These are phyloP conservation scores for Parus major DNA, from an alignment of 2,113 vertebrate species.

Conservation along the genomic window DNA sequence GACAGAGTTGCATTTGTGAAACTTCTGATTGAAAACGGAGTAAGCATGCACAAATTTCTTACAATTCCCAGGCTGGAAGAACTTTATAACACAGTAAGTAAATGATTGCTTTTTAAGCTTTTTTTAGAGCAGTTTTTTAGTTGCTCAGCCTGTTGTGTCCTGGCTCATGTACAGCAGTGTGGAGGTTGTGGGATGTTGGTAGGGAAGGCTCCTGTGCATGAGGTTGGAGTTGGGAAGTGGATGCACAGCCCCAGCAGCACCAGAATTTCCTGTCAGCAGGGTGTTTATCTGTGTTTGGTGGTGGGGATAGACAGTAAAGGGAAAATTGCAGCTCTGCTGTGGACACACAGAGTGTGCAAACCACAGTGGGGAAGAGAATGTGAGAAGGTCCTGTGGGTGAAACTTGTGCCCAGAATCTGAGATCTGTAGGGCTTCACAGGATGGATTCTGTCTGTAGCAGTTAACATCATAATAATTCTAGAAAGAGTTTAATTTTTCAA, in stretches of 20 bases:
- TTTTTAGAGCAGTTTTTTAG: background rate
- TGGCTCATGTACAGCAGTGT: background rate
- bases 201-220: background rate
- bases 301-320: background rate
- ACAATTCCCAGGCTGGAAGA: slow-evolving; percentile 96
- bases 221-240: background rate
- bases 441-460: background rate
- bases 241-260: background rate
- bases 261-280: background rate
- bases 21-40: slow-evolving; percentile 96
- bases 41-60: slow-evolving; percentile 99
- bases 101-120: background rate
- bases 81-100: slow-evolving; percentile 96
- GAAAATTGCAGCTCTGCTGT: background rate
- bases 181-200: background rate
- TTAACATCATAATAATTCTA: background rate
- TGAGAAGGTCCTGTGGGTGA: background rate
- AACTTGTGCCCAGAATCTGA: background rate
- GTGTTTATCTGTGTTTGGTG: background rate
- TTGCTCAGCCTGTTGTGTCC: background rate
- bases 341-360: background rate
- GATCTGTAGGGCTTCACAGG: background rate
- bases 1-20: slow-evolving; percentile 98
- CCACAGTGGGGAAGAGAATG: background rate
- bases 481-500: background rate